Conservation (phyloP, 2,888 invertebrate species). For the Agrotis puta region DNA sequence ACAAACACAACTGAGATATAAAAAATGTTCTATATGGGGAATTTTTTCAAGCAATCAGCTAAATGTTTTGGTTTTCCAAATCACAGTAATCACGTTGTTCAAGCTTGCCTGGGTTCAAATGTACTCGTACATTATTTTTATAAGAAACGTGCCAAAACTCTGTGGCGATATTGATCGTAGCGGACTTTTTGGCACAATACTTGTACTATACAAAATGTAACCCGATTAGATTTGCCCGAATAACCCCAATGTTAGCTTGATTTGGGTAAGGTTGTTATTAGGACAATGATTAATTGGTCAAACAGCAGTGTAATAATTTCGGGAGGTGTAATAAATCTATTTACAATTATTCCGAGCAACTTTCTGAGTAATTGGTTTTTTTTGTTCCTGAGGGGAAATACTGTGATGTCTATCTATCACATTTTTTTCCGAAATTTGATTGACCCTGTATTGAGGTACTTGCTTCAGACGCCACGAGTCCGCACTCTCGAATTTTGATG, state of each 20-base stretch:
- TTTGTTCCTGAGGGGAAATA: not conserved
- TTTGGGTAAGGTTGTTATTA: conserved; percentile 19
- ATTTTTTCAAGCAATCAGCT: conserved; percentile 25
- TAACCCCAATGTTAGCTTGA: conserved; percentile 1
- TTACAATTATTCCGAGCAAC: not conserved
- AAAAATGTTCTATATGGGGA: conserved; percentile 22
- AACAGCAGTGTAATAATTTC: conserved; percentile 27
- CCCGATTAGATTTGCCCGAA: conserved; percentile 1
- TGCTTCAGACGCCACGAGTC: too few relatives aligned
- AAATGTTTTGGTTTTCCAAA: conserved; percentile 48
- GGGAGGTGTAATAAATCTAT: conserved; percentile 15
- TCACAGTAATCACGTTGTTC: conserved; percentile 46
- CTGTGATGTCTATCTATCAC: not conserved
- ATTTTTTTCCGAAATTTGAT: not conserved
- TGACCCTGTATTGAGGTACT: not conserved
- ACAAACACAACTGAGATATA: not conserved
- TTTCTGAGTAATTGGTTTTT: not conserved
- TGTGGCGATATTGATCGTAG: conserved; percentile 56
- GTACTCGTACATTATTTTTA: conserved; percentile 44
- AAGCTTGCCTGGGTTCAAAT: conserved; percentile 42
- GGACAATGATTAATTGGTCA: conserved; percentile 30
- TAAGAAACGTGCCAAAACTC: conserved; percentile 59
- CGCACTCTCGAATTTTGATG: too few relatives aligned
- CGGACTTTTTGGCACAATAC: conserved; percentile 57
- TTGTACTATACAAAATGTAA: conserved; percentile 29